A percentile compares a stretch with the other conserved stretches of the same genome.
Evolutionary conservation across 64 coral and sea anemone species (phyloP).

Genomic region (Montipora capricornis): DNA sequence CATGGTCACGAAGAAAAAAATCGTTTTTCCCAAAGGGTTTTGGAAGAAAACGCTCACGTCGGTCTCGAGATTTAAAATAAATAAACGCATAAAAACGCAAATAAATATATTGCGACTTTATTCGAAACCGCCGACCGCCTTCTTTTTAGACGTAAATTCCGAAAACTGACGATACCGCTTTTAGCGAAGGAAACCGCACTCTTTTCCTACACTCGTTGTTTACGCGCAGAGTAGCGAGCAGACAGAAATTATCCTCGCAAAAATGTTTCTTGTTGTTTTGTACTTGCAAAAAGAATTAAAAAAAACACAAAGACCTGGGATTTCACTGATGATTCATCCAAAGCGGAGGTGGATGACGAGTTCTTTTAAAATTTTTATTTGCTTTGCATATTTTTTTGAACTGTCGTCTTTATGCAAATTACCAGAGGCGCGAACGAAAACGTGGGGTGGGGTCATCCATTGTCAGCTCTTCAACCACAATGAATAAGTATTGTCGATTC

Average conservation of each 20-base stretch:
- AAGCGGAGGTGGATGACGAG: conserved; percentile 48
- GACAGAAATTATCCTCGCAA: conserved; percentile 1
- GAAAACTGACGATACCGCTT: not conserved
- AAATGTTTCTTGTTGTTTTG: not conserved
- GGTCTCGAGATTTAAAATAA: too few species aligned
- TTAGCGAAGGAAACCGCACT: not conserved
- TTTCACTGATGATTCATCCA: conserved; percentile 30
- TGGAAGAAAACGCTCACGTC: not conserved
- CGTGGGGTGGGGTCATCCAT: conserved; percentile 34
- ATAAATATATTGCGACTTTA: not conserved
- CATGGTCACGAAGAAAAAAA: not conserved
- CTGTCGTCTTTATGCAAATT: conserved; percentile 53
- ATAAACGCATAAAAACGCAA: not conserved
- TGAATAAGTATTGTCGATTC: conserved; percentile 14
- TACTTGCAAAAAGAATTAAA: not conserved
- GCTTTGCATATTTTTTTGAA: conserved; percentile 22
- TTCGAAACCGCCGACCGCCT: not conserved
- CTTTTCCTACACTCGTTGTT: not conserved
- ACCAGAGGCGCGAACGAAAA: conserved; percentile 24
- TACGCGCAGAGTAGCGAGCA: not conserved
- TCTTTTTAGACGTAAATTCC: not conserved
- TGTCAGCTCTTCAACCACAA: conserved; percentile 39
- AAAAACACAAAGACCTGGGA: not conserved
- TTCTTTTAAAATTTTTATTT: conserved; percentile 17
- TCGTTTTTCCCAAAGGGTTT: not conserved